These are phyloP conservation scores for Sebastes itinus DNA, from an alignment of 2,797 vertebrate genomes.

Conservation along the genomic window DNA sequence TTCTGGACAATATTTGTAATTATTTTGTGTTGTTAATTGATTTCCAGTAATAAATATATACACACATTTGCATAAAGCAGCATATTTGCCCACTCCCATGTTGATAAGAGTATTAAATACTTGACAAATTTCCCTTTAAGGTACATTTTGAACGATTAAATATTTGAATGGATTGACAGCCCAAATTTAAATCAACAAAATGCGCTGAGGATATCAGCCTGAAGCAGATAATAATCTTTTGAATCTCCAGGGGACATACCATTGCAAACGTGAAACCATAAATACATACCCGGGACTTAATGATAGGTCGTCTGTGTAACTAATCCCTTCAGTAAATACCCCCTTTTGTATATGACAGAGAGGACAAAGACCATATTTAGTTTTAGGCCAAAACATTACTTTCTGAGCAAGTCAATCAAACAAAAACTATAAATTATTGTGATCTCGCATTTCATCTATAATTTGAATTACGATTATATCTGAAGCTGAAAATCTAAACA, in stretches of 20 bases:
- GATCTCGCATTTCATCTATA: neutral
- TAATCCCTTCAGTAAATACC: slow-evolving; percentile 1
- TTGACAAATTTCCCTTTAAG: no score
- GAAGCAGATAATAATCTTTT: neutral
- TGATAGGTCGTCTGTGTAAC: neutral
- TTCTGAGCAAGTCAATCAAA: neutral
- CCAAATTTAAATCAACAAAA: neutral
- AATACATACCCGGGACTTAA: neutral
- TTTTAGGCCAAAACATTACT: neutral
- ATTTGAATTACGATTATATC: neutral
- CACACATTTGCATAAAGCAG: no score
- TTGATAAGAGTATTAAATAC: no score
- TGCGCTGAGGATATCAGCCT: neutral
- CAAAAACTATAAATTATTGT: neutral
- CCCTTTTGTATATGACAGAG: neutral
- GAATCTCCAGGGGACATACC: neutral
- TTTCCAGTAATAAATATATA: no score
- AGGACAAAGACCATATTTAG: neutral
- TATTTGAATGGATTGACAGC: no score
- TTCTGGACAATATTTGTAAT: no score
- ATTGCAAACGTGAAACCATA: neutral
- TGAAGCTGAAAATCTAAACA: neutral
- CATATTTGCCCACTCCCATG: no score
- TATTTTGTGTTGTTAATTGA: no score
- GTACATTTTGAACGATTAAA: no score